Percentiles rank a stretch among this genome's conserved stretches.
These are phyloP conservation scores for Brachypodius melanocephalos DNA, from an alignment of 2,113 vertebrate species.

Conservation along the genomic window DNA sequence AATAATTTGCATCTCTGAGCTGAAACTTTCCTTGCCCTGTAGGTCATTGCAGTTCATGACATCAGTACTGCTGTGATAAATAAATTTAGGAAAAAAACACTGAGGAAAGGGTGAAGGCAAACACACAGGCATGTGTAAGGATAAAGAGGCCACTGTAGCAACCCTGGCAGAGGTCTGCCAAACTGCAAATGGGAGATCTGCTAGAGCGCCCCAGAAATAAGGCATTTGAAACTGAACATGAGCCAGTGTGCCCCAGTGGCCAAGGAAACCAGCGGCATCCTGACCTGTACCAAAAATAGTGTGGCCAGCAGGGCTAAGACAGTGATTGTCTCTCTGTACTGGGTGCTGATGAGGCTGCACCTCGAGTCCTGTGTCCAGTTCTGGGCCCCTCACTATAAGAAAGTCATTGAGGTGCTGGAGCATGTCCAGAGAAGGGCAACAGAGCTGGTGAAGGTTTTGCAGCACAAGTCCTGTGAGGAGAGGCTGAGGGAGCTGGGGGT, in stretches of 20 bases:
- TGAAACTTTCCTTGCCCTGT: neutral
- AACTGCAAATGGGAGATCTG: neutral
- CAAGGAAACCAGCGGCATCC: neutral
- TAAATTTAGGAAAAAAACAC: neutral
- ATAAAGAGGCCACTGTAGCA: neutral
- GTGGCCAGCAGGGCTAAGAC: neutral
- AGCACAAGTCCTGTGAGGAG: neutral
- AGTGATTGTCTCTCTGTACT: neutral
- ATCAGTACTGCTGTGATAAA: neutral
- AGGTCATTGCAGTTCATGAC: neutral
- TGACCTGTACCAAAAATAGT: neutral
- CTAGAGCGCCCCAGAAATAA: neutral
- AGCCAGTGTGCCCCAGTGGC: neutral
- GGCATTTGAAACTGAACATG: neutral
- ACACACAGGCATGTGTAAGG: neutral
- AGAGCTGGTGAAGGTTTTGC: neutral
- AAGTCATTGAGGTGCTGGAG: neutral
- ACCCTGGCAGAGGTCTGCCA: neutral
- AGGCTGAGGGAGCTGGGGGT: neutral
- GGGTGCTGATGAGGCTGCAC: neutral
- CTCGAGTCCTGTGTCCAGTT: neutral
- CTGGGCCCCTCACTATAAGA: neutral
- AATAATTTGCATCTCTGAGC: neutral
- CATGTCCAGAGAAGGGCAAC: neutral
- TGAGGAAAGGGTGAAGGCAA: neutral